These are phyloP conservation scores for Morbakka virulenta DNA, from an alignment of 30 jellyfish, hydroid and myxozoan species.

Conservation along the genomic window DNA sequence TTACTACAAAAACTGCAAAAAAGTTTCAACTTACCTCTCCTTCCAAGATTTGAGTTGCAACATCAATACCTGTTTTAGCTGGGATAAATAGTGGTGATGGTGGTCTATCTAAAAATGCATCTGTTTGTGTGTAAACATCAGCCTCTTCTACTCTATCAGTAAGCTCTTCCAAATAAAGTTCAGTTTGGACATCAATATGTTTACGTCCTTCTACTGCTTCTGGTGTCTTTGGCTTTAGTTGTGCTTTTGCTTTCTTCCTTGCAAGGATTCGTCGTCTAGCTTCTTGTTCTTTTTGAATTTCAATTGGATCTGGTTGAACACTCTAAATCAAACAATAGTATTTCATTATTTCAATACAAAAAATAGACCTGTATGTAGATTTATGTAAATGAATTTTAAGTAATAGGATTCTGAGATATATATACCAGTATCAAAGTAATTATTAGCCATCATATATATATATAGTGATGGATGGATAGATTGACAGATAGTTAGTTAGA, in stretches of 20 bases:
- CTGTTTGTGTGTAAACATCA: conserved; percentile 88
- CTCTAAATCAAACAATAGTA: conserved; percentile 27
- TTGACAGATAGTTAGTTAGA: too few relatives aligned
- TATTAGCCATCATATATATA: neutral
- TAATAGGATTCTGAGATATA: too few relatives aligned
- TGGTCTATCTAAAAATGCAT: conserved; percentile 92
- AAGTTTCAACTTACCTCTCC: conserved; percentile 96
- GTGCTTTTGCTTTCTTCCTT: conserved; percentile 81
- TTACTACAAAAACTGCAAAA: too few relatives aligned
- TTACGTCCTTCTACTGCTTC: conserved; percentile 96
- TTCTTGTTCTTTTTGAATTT: conserved; percentile 85
- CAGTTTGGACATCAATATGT: conserved; percentile 95
- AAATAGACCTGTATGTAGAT: neutral
- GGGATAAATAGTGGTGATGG: conserved; percentile 94
- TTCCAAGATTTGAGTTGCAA: conserved; percentile 86
- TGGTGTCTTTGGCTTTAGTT: conserved; percentile 80
- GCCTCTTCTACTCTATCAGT: conserved; percentile 98
- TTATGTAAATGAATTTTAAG: neutral
- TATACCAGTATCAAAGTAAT: too few relatives aligned
- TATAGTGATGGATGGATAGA: too few relatives aligned
- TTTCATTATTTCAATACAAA: too few relatives aligned
- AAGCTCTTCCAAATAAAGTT: conserved; percentile 80
- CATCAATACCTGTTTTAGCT: conserved; percentile 93
- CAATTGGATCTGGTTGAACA: conserved; percentile 95
- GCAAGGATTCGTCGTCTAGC: conserved; percentile 81